A percentile compares a stretch with the other conserved stretches of the same genome.
Conservation (phyloP, 2,113 vertebrate species). For the Hoplias malabaricus region DNA sequence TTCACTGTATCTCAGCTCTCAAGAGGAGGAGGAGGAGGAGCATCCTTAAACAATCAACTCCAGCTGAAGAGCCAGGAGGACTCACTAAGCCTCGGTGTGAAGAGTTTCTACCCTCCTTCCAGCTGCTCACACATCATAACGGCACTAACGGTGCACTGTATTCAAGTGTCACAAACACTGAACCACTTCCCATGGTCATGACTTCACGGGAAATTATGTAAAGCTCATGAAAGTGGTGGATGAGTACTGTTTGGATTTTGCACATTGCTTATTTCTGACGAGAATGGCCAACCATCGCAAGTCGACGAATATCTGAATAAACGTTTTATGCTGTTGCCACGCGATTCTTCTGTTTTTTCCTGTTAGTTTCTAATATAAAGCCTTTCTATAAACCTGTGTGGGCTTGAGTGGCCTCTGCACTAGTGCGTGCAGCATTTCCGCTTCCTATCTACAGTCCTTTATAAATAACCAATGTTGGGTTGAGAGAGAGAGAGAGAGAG, state of each 20-base stretch:
- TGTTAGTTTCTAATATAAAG: neutral
- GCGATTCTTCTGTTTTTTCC: neutral
- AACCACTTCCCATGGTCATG: neutral
- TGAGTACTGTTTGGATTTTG: neutral
- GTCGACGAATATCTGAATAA: neutral
- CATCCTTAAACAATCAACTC: slow-evolving; percentile 37
- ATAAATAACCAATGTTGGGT: slow-evolving; percentile 21
- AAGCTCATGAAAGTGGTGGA: neutral
- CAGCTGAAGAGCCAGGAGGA: slow-evolving; percentile 35
- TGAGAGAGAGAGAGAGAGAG: slow-evolving; percentile 13
- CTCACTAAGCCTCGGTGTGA: slow-evolving; percentile 29
- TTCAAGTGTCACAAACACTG: slow-evolving; percentile 8
- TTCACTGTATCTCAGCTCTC: slow-evolving; percentile 18
- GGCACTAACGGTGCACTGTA: neutral
- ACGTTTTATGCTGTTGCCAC: neutral
- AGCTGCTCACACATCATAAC: slow-evolving; percentile 4
- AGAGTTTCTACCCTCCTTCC: slow-evolving; percentile 2
- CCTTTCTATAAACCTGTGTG: neutral
- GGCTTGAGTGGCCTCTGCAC: neutral
- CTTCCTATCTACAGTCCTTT: slow-evolving; percentile 14
- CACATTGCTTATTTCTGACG: neutral
- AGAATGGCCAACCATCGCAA: neutral
- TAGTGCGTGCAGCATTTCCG: slow-evolving; percentile 8
- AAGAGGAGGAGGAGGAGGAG: slow-evolving; percentile 17
- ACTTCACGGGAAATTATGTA: slow-evolving; percentile 5